These are phyloP conservation scores for Holotrichia oblita DNA, from an alignment of 1,140 invertebrate species.

Conservation along the genomic window DNA sequence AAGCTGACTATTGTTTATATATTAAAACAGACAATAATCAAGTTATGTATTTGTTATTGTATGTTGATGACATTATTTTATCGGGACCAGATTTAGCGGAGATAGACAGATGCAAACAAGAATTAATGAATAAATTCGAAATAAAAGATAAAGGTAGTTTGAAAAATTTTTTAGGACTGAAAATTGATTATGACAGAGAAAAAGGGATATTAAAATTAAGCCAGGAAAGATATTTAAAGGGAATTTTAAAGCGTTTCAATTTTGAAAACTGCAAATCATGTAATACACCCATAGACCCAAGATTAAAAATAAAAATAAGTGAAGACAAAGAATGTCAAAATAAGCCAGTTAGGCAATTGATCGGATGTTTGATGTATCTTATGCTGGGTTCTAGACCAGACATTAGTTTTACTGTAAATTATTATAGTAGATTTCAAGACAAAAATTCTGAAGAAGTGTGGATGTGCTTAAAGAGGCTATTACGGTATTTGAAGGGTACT, in stretches of 20 bases:
- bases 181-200: slow-evolving; percentile 37
- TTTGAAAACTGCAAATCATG: slow-evolving; percentile 37
- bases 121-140: slow-evolving; percentile 24
- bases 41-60: slow-evolving; percentile 44
- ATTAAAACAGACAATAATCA: background rate
- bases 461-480: slow-evolving; percentile 57
- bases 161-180: slow-evolving; percentile 33
- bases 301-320: slow-evolving; percentile 32
- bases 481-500: slow-evolving; percentile 60
- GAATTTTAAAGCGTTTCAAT: slow-evolving; percentile 37
- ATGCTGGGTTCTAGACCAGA: slow-evolving; percentile 58
- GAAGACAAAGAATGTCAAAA: slow-evolving; percentile 2
- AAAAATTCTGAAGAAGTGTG: slow-evolving; percentile 52
- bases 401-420: slow-evolving; percentile 59
- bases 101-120: slow-evolving; percentile 31
- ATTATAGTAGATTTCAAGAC: slow-evolving; percentile 53
- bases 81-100: slow-evolving; percentile 32
- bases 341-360: slow-evolving; percentile 54
- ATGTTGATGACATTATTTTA: slow-evolving; percentile 47
- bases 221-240: slow-evolving; percentile 40
- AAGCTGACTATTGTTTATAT: slow-evolving; percentile 30
- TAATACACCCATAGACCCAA: slow-evolving; percentile 38
- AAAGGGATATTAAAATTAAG: slow-evolving; percentile 35
- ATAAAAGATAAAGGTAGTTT: slow-evolving; percentile 37
- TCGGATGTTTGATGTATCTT: slow-evolving; percentile 60